These are phyloP conservation scores for Taphrorychus bicolor DNA, from an alignment of 2,888 invertebrate genomes.

Conservation along the genomic window DNA sequence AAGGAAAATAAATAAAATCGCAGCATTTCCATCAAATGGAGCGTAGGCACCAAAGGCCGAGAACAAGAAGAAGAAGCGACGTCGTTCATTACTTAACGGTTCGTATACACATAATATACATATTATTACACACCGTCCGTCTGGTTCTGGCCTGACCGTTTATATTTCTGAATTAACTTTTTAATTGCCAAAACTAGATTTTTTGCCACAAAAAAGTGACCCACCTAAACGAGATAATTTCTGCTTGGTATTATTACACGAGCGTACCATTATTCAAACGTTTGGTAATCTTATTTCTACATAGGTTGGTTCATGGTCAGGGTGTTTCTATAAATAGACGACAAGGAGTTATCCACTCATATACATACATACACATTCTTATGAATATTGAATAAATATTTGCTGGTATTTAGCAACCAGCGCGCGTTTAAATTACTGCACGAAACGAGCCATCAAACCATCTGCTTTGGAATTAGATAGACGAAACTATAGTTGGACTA, in stretches of 20 bases:
- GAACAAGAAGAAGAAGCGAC: not conserved
- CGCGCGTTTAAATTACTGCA: conserved; percentile 34
- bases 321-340: conserved; percentile 51
- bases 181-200: no score
- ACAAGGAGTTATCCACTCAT: conserved; percentile 46
- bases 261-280: conserved; percentile 30
- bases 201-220: no score
- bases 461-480: conserved; percentile 13
- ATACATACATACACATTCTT: conserved; percentile 42
- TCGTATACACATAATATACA: no score
- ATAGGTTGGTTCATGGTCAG: conserved; percentile 51
- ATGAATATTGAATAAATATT: conserved; percentile 37
- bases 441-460: conserved; percentile 38
- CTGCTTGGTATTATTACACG: conserved; percentile 18
- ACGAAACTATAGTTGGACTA: conserved; percentile 6
- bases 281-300: conserved; percentile 42
- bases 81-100: conserved; percentile 9
- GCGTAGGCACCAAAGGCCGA: not conserved
- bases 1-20: conserved; percentile 21
- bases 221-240: not conserved
- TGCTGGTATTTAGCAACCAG: conserved; percentile 36
- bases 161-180: no score
- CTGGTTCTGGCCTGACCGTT: no score
- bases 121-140: no score
- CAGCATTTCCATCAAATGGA: not conserved